These are phyloP conservation scores for Tachina grossa DNA, from an alignment of 2,888 invertebrate genomes.

Conservation along the genomic window DNA sequence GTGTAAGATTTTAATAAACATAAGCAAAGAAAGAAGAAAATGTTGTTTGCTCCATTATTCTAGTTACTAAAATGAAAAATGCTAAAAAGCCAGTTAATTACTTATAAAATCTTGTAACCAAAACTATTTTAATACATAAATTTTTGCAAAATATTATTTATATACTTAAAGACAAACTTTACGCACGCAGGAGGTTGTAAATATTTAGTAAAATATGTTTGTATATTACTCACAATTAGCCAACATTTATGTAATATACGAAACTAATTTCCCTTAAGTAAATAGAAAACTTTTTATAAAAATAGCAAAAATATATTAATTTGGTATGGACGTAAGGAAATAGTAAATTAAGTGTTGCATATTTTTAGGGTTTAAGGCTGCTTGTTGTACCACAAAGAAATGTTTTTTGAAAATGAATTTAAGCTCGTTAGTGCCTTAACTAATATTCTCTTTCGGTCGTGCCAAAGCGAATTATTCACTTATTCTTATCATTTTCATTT, in stretches of 20 bases:
- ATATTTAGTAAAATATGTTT: not conserved
- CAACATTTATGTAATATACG: no score
- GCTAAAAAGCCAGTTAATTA: conserved; percentile 75
- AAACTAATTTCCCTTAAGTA: no score
- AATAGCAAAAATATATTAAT: not conserved
- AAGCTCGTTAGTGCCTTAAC: no score
- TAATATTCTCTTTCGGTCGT: no score
- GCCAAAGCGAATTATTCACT: no score
- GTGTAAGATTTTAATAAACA: conserved; percentile 16
- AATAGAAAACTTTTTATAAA: not conserved
- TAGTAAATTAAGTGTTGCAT: not conserved
- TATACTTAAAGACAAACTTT: not conserved
- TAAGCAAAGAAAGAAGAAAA: conserved; percentile 30
- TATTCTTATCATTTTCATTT: no score
- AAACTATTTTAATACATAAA: conserved; percentile 74
- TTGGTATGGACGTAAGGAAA: not conserved
- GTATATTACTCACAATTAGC: no score
- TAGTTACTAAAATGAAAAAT: conserved; percentile 78
- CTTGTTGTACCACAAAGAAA: no score
- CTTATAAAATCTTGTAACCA: conserved; percentile 76
- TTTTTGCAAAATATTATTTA: conserved; percentile 45
- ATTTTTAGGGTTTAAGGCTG: not conserved
- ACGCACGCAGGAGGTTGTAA: not conserved
- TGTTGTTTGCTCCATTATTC: conserved; percentile 74
- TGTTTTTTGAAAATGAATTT: no score